Evolutionary conservation across 1,140 invertebrate genomes (phyloP).

Genomic region (Brachionus koreanus): DNA sequence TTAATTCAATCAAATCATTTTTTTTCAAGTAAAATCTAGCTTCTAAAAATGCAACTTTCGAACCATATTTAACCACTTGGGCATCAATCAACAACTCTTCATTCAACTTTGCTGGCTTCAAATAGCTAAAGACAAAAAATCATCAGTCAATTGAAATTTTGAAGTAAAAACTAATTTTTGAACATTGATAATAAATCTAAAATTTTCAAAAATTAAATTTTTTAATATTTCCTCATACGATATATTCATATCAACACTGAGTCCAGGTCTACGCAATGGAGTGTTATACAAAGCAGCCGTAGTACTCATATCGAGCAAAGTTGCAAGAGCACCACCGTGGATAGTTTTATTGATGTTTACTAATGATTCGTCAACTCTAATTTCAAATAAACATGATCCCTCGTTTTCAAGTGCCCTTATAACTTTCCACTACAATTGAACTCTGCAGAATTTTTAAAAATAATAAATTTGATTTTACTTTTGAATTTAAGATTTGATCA

Average conservation of each 20-base stretch:
- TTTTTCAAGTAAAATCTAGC: constrained; percentile 24
- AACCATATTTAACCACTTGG: background rate
- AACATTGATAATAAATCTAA: too few species aligned
- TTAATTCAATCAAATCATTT: background rate
- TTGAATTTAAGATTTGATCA: constrained; percentile 15
- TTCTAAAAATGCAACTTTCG: constrained; percentile 29
- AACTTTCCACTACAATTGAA: constrained; percentile 21
- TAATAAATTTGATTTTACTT: background rate
- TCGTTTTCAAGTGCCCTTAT: background rate
- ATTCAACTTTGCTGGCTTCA: constrained; percentile 26
- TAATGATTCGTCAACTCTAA: constrained; percentile 12
- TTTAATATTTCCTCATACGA: background rate
- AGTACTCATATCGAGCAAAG: background rate
- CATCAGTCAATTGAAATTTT: background rate
- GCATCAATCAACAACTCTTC: constrained; percentile 15
- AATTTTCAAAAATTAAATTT: background rate
- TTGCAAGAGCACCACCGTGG: constrained; percentile 33
- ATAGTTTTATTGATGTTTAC: constrained; percentile 25
- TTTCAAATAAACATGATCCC: constrained; percentile 24
- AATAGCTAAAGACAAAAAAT: background rate
- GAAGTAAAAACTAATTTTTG: too few species aligned
- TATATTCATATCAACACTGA: constrained; percentile 31
- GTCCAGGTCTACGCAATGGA: background rate
- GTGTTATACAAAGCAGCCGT: constrained; percentile 27
- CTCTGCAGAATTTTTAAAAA: background rate